Evolutionary conservation across 2,888 invertebrate genomes (phyloP), one percentile per base, ranked within the genome.

Genomic region (Seira sanloemensis): DNA sequence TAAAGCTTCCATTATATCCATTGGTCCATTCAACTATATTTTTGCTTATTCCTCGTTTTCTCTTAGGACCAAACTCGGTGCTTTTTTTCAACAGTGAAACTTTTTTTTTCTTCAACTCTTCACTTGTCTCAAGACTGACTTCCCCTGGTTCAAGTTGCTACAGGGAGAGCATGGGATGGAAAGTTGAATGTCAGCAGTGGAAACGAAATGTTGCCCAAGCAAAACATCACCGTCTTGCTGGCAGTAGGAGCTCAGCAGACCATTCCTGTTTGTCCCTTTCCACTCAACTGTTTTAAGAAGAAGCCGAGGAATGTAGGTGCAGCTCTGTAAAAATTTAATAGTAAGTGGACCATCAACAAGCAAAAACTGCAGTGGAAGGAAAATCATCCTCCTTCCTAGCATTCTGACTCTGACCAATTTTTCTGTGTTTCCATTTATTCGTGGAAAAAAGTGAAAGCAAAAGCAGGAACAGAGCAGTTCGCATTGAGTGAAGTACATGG

Each of bases 101-200:
- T 12, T 62, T 79, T 19, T 62, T 69, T 75, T 69, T 65, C 72
- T 82, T 82, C 81, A 81, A 76, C 66, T 82, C 76, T 76, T 76
- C 76, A 76, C 71, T 58, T 82, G 81, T 76, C 75, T 72, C 50
- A 26, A 4, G 18, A 58, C 58, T 58, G 58, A 18, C 58, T 58
- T 58, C 4, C 58, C 18, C n/a, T 58, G n/a, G n/a, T n/a, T n/a
- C n/a, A n/a, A n/a, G n/a, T 37, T 37, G 37, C 80, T 68, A 18
- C 78, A 24, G 37, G 37, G 78, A 58, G n/a, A n/a, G 58, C 58
- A 37, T 37, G 12, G 37, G 37, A 66, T 67, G 46, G 46, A 72
- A n/a, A 46, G 66, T 19, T 26, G 71, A 67, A 24, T 69, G 69
- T 62, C 37, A 69, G 23, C 21, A 71, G 65, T 67, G 77, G 50